Base-by-base conservation (phyloP, 2,797 vertebrate genomes). In the Aratinga solstitialis region DNA sequence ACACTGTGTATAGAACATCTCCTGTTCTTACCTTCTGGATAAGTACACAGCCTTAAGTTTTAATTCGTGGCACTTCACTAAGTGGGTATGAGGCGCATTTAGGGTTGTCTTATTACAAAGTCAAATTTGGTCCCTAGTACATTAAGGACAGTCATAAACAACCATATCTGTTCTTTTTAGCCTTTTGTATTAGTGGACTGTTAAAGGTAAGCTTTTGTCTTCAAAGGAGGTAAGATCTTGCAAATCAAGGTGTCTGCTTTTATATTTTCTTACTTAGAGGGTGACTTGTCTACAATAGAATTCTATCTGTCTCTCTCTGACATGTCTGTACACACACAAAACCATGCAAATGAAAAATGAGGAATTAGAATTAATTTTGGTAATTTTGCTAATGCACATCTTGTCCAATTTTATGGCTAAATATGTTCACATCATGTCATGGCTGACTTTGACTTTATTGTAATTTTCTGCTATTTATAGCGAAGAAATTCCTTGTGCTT, bases 401-500 rank as follows among this genome's bases (percentile, higher is more conserved):
- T 71, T 74, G 18, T 65, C 32, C 38, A 75, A 6, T 83, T 34
- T 85, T 83, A 29, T 14, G 48, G 59, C 14, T 72, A 59, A 38
- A 38, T 54, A 50, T 34, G 27, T 82, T 92, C 0, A 8, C 34
- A 47, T 68, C 7, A 0, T 34, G 42, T 85, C 34, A 50, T 50
- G 43, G 16, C 48, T 75, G 61, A 54, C 50, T 75, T 87, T 54
- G 66, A 72, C 42, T 78, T 90, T 58, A 61, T 34, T 74, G 48
- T 80, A 62, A n/a, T 87, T 94, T 95, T 77, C 22, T 90, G 47
- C 59, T 94, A 30, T 79, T 82, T 87, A 43, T 72, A 84, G 76
- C 26, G n/a, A 69, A 83, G 23, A 83, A 91, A 78, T 72, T 59
- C 23, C 59, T 83, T 15, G 2, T 79, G 43, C 29, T 90, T 29